Evolutionary conservation across 2,888 invertebrate genomes (phyloP), one percentile per base, ranked within the genome.

Genomic region (Meta bourneti): DNA sequence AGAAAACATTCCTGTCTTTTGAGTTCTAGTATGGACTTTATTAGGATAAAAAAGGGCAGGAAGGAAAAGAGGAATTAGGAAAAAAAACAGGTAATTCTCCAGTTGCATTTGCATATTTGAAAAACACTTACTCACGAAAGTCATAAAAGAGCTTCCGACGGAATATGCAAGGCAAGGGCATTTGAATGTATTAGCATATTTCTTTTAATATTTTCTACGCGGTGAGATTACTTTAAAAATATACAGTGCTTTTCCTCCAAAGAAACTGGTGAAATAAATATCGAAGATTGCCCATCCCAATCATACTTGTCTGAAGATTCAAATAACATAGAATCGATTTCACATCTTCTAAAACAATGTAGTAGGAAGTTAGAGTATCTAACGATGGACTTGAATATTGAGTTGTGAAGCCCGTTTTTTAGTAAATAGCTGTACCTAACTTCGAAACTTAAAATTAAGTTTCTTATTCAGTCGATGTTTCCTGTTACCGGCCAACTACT

Each of bases 151-250:
- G 34, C 34, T 34, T 34, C 13, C 49, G 6, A 34, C n/a, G 5
- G 49, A 49, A 49, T 34, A 4, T 77, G 49, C 9, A 34, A 34
- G 8, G 49, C 4, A 13, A 6, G 8, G 20, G n/a, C 9, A 11
- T 77, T 49, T 49, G 48, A n/a, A 77, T 61, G 61, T 61, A 61
- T 61, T 61, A 61, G 61, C 61, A 61, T 61, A 61, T 61, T 61
- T 61, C 61, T 16, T 16, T 61, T 61, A 61, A 61, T 61, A 61
- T 61, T 61, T 61, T 16, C 61, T 61, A 7, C 11, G 61, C 11
- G 16, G 61, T 16, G 61, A 61, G 61, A 61, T 61, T 61, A 61
- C 61, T 61, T 61, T n/a, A 54, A 54, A 11, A 61, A 16, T 5
- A 61, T 61, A 16, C 61, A 61, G 61, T 61, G 61, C 1, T 9